Conservation (phyloP, 2,113 vertebrate species). For the Formicarius rufipectus region DNA sequence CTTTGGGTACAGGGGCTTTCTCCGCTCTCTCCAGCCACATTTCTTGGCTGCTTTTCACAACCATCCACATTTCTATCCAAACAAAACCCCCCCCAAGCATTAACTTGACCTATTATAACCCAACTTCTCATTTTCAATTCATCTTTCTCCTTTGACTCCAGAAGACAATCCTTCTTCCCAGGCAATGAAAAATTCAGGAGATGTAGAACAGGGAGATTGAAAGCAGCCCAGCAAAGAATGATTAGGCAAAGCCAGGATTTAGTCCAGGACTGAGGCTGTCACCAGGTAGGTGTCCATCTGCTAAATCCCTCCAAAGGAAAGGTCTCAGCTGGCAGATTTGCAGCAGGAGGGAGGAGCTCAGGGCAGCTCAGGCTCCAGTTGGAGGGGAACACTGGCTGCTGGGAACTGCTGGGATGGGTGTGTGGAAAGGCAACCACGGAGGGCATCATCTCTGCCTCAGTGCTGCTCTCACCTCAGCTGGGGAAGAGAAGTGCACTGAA, state of each 20-base stretch:
- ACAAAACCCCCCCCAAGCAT: background rate
- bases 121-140: background rate
- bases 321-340: background rate
- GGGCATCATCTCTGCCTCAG: background rate
- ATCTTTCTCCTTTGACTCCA: background rate
- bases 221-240: background rate
- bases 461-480: background rate
- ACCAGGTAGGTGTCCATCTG: background rate
- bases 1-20: background rate
- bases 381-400: background rate
- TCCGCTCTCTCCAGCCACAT: background rate
- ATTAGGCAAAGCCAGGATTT: background rate
- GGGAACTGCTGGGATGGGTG: background rate
- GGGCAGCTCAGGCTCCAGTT: background rate
- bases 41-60: background rate
- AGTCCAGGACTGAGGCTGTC: background rate
- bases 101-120: background rate
- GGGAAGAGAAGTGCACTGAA: background rate
- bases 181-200: background rate
- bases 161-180: background rate
- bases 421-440: background rate
- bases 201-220: background rate
- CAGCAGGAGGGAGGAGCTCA: background rate
- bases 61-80: background rate
- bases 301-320: background rate